Percentiles rank a stretch among this genome's conserved stretches.
Conservation (phyloP, 2,888 invertebrate genomes). For the Rhamphomyia laevipes region DNA sequence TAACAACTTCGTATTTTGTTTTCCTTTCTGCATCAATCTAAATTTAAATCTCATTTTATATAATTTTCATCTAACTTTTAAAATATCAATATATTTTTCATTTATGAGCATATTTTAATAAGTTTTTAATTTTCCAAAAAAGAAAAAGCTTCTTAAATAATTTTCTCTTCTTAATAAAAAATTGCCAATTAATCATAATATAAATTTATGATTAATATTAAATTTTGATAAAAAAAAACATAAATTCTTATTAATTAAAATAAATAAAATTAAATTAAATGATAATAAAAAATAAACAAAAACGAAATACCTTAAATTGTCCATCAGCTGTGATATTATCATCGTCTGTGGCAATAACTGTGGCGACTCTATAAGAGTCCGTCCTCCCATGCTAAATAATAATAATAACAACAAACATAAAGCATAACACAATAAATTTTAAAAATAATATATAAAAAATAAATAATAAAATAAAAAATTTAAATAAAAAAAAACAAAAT, state of each 20-base stretch:
- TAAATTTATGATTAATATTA: too few species aligned
- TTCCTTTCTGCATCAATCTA: too few species aligned
- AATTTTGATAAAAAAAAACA: not conserved
- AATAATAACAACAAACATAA: constrained; percentile 17
- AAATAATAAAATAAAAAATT: constrained; percentile 8
- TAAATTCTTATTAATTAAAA: not conserved
- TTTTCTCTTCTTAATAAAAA: too few species aligned
- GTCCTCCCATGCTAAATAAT: constrained; percentile 80
- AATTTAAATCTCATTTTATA: too few species aligned
- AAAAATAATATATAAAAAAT: constrained; percentile 13
- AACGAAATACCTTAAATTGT: constrained; percentile 63
- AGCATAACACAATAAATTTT: constrained; percentile 11
- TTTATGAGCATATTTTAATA: too few species aligned
- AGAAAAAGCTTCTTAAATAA: too few species aligned
- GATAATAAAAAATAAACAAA: too few species aligned
- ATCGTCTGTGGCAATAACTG: constrained; percentile 81
- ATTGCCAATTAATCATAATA: too few species aligned
- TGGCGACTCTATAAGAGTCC: constrained; percentile 96
- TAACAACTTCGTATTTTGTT: too few species aligned
- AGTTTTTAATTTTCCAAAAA: too few species aligned
- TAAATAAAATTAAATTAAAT: not conserved
- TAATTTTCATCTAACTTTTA: too few species aligned
- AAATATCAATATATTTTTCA: too few species aligned
- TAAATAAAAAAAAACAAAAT: not conserved
- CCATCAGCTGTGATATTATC: constrained; percentile 95